These are phyloP conservation scores for Ibycter americanus DNA, from an alignment of 2,797 vertebrate species.

Conservation along the genomic window DNA sequence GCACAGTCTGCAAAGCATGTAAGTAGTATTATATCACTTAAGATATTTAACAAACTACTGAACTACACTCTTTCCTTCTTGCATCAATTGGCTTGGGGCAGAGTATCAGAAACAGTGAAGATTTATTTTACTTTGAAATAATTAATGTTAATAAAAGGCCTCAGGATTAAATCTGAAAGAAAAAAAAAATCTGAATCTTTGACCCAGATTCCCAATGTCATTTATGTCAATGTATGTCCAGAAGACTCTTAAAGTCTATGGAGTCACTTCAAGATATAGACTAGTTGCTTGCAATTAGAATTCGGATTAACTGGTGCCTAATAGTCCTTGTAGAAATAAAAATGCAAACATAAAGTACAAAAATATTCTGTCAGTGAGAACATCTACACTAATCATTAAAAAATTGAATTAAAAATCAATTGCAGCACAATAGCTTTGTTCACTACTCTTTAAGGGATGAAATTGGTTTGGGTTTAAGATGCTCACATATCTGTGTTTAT, in stretches of 20 bases:
- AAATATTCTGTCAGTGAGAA: not conserved
- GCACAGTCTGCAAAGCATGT: constrained; percentile 15
- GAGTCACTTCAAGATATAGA: not conserved
- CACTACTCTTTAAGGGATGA: not conserved
- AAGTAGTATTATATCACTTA: constrained; percentile 42
- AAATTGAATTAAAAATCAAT: not conserved
- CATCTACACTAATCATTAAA: not conserved
- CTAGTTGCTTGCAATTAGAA: not conserved
- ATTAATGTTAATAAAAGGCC: constrained; percentile 35
- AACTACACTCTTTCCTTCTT: constrained; percentile 25
- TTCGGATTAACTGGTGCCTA: not conserved
- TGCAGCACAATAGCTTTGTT: not conserved
- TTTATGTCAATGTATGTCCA: not conserved
- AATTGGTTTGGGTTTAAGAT: not conserved
- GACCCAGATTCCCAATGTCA: not conserved
- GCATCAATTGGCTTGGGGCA: constrained; percentile 33
- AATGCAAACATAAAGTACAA: not conserved
- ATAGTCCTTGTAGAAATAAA: not conserved
- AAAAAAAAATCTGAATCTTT: not conserved
- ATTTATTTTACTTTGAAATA: constrained; percentile 66
- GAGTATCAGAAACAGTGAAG: constrained; percentile 65
- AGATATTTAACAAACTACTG: constrained; percentile 43
- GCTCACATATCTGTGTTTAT: not conserved
- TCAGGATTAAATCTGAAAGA: constrained; percentile 18
- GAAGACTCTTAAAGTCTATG: not conserved